Evolutionary conservation across 2,113 vertebrate species (phyloP), one percentile per base, ranked within the genome.

Genomic region (Lipophrys pholis): DNA sequence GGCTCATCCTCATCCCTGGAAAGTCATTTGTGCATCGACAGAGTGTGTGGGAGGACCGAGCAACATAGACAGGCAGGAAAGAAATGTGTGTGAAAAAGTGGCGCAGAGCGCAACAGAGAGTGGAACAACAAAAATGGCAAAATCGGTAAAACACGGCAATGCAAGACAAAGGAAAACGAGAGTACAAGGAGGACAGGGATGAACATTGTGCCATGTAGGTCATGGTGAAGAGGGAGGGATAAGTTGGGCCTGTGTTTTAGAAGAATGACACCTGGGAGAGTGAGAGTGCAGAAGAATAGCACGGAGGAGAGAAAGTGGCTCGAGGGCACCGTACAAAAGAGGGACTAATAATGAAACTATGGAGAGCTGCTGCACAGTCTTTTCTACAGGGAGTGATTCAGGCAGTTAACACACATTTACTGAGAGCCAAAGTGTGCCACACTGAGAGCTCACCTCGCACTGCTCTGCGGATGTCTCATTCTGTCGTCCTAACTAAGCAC

Each of bases 1-100:
- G 77, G 73, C 78, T 73, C 66, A 50, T 66, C 60, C 62, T 77
- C 73, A 46, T 87, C 87, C 83, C 75, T 81, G 68, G 78, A 76
- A 81, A 88, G 69, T 75, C 14, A 52, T 66, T 74, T 76, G 80
- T 66, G 73, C 54, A 58, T 66, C 8, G 10, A 51, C 59, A 40
- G 50, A 55, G 45, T 56, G 81, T 69, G 73, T 72, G 61, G 75
- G 58, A 76, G 54, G 63, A 53, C 1, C 15, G 59, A 45, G 59
- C 41, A 45, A 54, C 14, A 45, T 55, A 74, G 42, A 16, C 59
- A 52, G 10, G 67, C 58, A 73, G 48, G 35, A 45, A 73, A 41
- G 43, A 35, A 76, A 38, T 49, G 39, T 6, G 72, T 43, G 68
- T 54, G 35, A 66, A 69, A 69, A 42, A 52, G 41, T 63, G 11